Base-by-base conservation (phyloP, 2,113 vertebrate genomes). In the Pipra filicauda region DNA sequence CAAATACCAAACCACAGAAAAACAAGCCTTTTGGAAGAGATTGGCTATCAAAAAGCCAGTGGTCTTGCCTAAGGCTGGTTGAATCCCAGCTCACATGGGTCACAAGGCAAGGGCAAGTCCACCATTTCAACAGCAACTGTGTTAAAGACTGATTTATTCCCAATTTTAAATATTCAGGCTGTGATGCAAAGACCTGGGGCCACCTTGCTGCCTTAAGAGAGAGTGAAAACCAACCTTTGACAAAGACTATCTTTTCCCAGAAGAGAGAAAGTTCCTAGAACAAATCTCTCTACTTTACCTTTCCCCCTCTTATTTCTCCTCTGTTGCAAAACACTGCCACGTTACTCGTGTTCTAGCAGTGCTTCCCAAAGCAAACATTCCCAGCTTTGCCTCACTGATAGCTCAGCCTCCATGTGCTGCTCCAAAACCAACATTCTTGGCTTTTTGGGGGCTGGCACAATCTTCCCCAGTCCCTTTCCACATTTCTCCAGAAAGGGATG, bases 351-450 rank as follows among this genome's bases (percentile, higher is more conserved):
- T 78, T 85, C 4, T 2, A 73, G 64, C 82, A 59, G 62, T 3
- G 1, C 83, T 84, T 90, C 93, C 92, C 93, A 93, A 94, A 74
- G 64, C 83, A 95, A 92, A 93, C 83, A 89, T 41, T 72, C 79
- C 88, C 92, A 87, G 75, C 75, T 86, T 57, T 58, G 73, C 64
- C 61, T 95, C 69, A 28, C 4, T 54, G 92, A 74, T 44, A 86
- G 76, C 61, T 93, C 87, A 95, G 84, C 33, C 74, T 41, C 66
- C 46, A 5, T 12, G 27, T 12, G 31, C 69, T 78, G 72, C 73
- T 96, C 96, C 95, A 95, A 97, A 97, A 48, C 73, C 91, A 93
- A 92, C 80, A 95, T 93, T 95, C 76, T 35, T 89, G 73, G 57
- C 86, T 96, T 80, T 84, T 59, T 1, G 5, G 89, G 72, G 70